These are phyloP conservation scores for Calyptomena viridis DNA, from an alignment of 2,113 vertebrate genomes.

Conservation along the genomic window DNA sequence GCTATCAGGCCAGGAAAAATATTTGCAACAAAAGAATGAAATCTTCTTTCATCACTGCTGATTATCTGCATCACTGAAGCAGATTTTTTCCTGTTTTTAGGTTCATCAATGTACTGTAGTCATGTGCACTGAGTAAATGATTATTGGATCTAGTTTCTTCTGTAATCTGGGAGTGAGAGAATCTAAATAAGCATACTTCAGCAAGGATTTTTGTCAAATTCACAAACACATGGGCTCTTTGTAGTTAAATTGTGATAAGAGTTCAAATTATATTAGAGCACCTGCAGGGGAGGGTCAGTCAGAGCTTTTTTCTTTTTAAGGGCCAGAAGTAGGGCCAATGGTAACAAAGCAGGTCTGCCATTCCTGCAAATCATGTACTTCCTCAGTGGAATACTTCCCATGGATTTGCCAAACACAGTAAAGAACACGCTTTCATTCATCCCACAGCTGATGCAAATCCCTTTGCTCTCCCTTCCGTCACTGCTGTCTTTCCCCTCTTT, in stretches of 20 bases:
- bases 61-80: too few relatives aligned
- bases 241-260: background rate
- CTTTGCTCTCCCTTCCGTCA: background rate
- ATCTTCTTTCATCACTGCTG: background rate
- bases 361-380: background rate
- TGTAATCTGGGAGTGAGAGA: background rate
- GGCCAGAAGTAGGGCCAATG: background rate
- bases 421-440: background rate
- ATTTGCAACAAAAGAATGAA: background rate
- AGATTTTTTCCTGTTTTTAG: constrained; percentile 2
- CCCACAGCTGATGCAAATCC: background rate
- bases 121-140: background rate
- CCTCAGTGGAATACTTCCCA: background rate
- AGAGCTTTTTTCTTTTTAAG: background rate
- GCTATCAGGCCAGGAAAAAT: background rate
- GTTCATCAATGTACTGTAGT: background rate
- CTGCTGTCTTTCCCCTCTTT: background rate
- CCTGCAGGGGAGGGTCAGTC: background rate
- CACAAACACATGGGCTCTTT: background rate
- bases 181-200: background rate
- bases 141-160: background rate
- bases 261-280: background rate
- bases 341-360: background rate
- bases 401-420: background rate
- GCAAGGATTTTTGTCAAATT: background rate